Evolutionary conservation across 2,797 vertebrate species (phyloP), one percentile per base, ranked within the genome.

Genomic region (Oreochromis grahami): DNA sequence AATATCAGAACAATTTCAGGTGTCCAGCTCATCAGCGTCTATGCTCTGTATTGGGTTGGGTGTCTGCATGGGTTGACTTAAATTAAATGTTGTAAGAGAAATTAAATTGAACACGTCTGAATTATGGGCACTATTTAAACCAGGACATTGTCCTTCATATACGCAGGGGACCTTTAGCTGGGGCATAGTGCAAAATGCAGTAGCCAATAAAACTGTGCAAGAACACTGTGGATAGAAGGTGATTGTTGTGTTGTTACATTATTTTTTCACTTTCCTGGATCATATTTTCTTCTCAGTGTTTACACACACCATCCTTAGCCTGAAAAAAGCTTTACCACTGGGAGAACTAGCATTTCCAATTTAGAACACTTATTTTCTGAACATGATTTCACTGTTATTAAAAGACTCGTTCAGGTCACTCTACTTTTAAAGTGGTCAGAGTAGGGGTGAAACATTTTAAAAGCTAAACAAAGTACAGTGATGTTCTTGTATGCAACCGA

Each of bases 221-320:
- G 4, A 45, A 45, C 41, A 45, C 41, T 29, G 26, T 19, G 26
- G 70, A 50, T 50, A 32, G 43, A 32, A 50, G 45, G 24, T 5
- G 17, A 50, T 12, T 50, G 43, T 32, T 50, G 68, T 50, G 68
- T 32, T 78, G 36, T 32, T 80, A 26, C 34, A 60, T 53, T 4
- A 45, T 41, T 45, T 55, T 81, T 53, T 70, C 34, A 7, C n/a
- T 51, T 60, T 56, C 85, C 19, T 3, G 19, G 81, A 81, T 89
- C 68, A 15, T 8, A 36, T 89, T 89, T 63, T 87, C 80, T 78
- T 84, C 32, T 85, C 87, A 77, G 77, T 34, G 13, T 38, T 21
- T 58, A 26, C 63, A 74, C 21, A 8, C 32, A 34, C 77, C 41
- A 76, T 72, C 87, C 83, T 50, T 36, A 80, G 43, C 72, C 21